Evolutionary conservation across 2,797 vertebrate species (phyloP).

Genomic region (Hirundo rustica): DNA sequence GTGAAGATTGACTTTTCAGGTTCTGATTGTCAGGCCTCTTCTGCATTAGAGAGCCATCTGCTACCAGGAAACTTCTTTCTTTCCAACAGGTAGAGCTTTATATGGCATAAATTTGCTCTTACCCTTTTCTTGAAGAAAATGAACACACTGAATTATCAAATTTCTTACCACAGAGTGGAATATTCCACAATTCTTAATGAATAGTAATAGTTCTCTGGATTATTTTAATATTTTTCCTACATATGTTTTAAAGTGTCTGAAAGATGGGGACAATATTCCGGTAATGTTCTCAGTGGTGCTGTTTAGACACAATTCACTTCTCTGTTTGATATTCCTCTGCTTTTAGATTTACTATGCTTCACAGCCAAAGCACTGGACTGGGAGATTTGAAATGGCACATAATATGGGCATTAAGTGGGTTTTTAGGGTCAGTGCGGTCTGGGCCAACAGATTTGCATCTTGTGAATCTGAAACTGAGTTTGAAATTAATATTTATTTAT

Average conservation of each 20-base stretch:
- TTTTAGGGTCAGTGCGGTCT: slow-evolving; percentile 1
- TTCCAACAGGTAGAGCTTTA: slow-evolving; percentile 14
- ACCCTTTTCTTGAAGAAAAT: background rate
- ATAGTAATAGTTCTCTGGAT: background rate
- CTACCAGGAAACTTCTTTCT: background rate
- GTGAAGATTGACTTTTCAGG: background rate
- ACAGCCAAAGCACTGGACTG: slow-evolving; percentile 16
- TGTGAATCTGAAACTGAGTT: background rate
- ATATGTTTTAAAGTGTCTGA: background rate
- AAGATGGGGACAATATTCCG: slow-evolving; percentile 22
- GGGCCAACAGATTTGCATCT: background rate
- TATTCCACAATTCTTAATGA: background rate
- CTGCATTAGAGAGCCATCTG: background rate
- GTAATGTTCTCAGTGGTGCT: slow-evolving; percentile 35
- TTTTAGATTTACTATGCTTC: slow-evolving; percentile 33
- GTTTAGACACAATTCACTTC: background rate
- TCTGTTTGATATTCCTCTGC: slow-evolving; percentile 8
- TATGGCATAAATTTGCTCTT: background rate
- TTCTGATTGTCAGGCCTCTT: background rate
- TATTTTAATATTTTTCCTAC: slow-evolving; percentile 10
- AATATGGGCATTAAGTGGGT: background rate
- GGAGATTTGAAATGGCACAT: background rate
- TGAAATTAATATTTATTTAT: background rate
- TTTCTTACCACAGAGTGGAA: background rate
- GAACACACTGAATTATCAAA: background rate